Evolutionary conservation across 1,140 invertebrate genomes (phyloP), one percentile per base, ranked within the genome.

Genomic region (Rhagoletis zephyria): DNA sequence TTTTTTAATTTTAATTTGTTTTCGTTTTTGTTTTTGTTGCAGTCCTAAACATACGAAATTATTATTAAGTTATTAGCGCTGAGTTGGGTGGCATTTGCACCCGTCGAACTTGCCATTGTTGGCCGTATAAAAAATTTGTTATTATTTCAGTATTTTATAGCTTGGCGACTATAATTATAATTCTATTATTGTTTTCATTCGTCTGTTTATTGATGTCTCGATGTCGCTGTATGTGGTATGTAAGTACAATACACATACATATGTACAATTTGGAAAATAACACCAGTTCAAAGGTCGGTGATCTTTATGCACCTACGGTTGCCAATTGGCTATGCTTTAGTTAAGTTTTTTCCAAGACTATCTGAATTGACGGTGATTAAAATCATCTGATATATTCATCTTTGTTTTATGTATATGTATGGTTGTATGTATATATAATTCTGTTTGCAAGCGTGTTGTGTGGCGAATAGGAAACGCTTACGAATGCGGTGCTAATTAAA

Each of bases 21-120:
- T 2, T 51, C 4, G 9, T 56, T 60, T n/a, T 85, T 42, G 14
- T 42, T 85, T 56, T 40, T 60, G 14, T 85, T 85, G 30, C n/a
- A 42, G 63, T 61, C 14, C 30, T 63, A 56, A 81, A 42, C 48
- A 19, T 56, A 81, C 48, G 45, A 81, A 81, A 81, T 81, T 56
- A 81, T 81, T 56, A 81, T 81, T 81, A n/a, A 81, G 48, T 81
- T 81, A 81, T 81, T 81, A 81, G 30, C 64, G 64, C 10, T 67
- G 30, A 12, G 67, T 48, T 74, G 45, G 74, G 48, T 81, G 74
- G 74, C 74, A 81, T 81, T 81, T 81, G 74, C 45, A 81, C 74
- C 48, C 48, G 7, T 12, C 48, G 74, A 81, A 81, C 74, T 56
- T n/a, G 48, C 56, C 45, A 81, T 56, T 48, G 19, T 81, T 30